Base-by-base conservation (phyloP, 2,888 invertebrate species). In the Actias luna region DNA sequence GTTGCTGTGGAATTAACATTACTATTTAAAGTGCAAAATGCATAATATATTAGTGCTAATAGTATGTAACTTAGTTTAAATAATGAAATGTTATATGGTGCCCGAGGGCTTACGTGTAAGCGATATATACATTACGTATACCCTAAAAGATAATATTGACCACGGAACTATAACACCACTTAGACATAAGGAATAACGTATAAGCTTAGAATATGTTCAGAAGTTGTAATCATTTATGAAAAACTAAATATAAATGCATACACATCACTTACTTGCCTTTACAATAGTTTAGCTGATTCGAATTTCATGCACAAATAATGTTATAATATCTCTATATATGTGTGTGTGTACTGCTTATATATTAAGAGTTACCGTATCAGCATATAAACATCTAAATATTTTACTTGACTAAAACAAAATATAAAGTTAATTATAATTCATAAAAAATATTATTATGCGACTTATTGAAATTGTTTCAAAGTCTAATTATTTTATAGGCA, bases 221-320 rank as follows among this genome's bases (percentile, higher is more conserved):
- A 55, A 29, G 29, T 75, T 76, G 78, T 81, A 82, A 77, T 77
- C 70, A 75, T 77, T 78, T 50, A 50, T 25, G 5, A 78, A 78
- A 79, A 76, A 72, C 67, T 76, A 76, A 76, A 76, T 76, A 70
- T 76, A 75, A 77, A 82, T 77, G 84, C 84, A 81, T 87, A 85
- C 84, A 85, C 84, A 85, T 88, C 89, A 90, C 90, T 88, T 84
- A 87, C 86, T 89, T 89, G 91, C 91, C 91, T 90, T 88, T 76
- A 86, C 88, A 83, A 86, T 87, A 86, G 84, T 77, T 79, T 85
- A 87, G 87, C 81, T 70, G 78, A 82, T 85, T 87, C 78, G 46
- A 85, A 79, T 82, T 82, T 74, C 76, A 79, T 87, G 88, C 89
- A 89, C 89, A 88, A 89, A 80, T 81, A 73, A 81, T 76, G 83